Evolutionary conservation across 2,888 invertebrate species (phyloP), one percentile per base, ranked within the genome.

Genomic region (Drosophila setosimentum): DNA sequence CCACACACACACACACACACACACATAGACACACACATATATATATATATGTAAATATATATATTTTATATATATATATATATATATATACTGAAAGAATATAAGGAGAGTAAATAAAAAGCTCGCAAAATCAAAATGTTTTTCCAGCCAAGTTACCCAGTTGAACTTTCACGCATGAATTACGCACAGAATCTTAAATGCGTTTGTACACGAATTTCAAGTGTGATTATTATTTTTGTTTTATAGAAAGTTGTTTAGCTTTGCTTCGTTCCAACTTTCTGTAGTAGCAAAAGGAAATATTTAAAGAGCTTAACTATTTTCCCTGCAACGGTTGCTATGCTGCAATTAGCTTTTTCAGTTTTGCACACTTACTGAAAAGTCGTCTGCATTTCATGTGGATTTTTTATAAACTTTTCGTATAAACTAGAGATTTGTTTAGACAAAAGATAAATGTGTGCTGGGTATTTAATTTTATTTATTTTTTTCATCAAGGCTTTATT

Each of bases 121-220:
- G 54, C 51, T 63, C 49, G 48, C 54, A 65, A 42, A 57, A 49
- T 54, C 32, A 62, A 53, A 33, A 60, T 60, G 58, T 42, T 69
- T 33, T 18, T 73, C n/a, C 50, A 67, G 45, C 18, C 37, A 49
- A 64, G 30, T 27, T 6, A 30, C 60, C 75, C 72, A 76, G 66
- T 63, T 61, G 62, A 51, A 67, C 60, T 63, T 64, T 53, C 63
- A 61, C 30, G 78, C 73, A 77, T 77, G 67, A 67, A 72, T 49
- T 58, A 72, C 60, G 63, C 73, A 76, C 78, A 72, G 78, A 48
- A 63, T 54, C 45, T 30, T 27, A 54, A 42, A 55, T 51, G 24
- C 51, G 24, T 48, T 35, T 13, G 35, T 49, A 8, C 29, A 32
- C 40, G 4, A 21, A 4, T 7, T 35, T 29, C n/a, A 18, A 45